Evolutionary conservation across 2,797 vertebrate species (phyloP).

Genomic region (Sebastes umbrosus): DNA sequence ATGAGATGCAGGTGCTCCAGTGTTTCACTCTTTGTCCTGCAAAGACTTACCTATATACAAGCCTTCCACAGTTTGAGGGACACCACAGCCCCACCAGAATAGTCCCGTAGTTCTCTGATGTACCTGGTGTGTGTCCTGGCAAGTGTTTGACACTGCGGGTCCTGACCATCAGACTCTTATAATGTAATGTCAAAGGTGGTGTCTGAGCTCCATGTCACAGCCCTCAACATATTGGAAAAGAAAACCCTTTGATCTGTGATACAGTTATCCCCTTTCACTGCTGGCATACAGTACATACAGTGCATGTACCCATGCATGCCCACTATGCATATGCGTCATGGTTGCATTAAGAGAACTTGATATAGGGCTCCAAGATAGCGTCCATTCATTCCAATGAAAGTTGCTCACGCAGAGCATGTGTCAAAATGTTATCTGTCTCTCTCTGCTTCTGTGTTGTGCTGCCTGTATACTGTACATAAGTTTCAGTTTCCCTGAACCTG

Average conservation of each 20-base stretch:
- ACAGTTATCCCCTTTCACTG: not conserved
- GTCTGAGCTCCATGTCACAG: not conserved
- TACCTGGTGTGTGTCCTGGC: not conserved
- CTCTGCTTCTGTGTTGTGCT: not conserved
- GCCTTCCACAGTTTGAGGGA: not conserved
- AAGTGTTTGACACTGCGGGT: not conserved
- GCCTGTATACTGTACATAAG: not conserved
- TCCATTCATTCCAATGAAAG: not conserved
- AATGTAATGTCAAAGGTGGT: not conserved
- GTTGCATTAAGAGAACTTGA: not conserved
- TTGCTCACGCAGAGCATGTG: not conserved
- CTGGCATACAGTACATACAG: not conserved
- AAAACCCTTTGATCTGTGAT: not conserved
- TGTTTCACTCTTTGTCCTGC: slow-evolving; percentile 20
- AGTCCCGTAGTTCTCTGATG: not conserved
- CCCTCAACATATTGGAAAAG: not conserved
- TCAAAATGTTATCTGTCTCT: not conserved
- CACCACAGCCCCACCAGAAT: not conserved
- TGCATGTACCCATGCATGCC: not conserved
- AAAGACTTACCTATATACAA: not conserved
- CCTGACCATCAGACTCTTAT: not conserved
- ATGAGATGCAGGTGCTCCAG: slow-evolving; percentile 41
- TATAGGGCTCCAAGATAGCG: not conserved
- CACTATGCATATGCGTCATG: not conserved
- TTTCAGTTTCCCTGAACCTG: not conserved